These are phyloP conservation scores for Onychostruthus taczanowskii DNA, from an alignment of 2,113 vertebrate species.

Conservation along the genomic window DNA sequence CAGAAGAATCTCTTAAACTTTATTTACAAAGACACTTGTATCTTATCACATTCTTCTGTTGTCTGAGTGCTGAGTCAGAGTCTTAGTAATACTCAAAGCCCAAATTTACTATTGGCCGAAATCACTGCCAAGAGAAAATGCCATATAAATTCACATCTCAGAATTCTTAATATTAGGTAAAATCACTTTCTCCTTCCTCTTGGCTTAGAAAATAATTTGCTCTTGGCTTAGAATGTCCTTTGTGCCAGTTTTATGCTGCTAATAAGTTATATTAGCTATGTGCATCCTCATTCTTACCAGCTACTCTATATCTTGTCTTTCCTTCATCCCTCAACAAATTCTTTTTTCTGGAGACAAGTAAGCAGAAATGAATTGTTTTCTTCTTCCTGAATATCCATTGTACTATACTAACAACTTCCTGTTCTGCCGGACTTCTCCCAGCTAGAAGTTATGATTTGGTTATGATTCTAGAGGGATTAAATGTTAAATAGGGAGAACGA, in stretches of 20 bases:
- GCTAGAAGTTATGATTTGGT: rapidly evolving
- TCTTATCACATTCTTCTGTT: not conserved
- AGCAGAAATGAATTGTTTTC: not conserved
- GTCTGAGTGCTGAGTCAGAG: not conserved
- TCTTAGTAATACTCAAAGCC: not conserved
- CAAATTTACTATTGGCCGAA: not conserved
- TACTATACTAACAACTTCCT: not conserved
- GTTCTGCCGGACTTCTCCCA: not conserved
- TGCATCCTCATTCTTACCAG: not conserved
- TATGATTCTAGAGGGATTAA: not conserved
- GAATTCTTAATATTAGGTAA: not conserved
- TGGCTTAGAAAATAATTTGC: not conserved
- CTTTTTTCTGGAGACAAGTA: not conserved
- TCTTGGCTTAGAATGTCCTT: not conserved
- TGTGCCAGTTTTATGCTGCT: not conserved
- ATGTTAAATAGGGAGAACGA: not conserved
- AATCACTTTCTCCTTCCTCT: not conserved
- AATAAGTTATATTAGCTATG: not conserved
- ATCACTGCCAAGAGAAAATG: not conserved
- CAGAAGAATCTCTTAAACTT: not conserved
- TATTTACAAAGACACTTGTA: not conserved
- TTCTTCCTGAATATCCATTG: not conserved
- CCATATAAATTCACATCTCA: not conserved
- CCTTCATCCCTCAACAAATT: not conserved
- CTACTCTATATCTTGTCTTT: not conserved